Percentiles rank a stretch among this genome's conserved stretches.
Conservation (phyloP, 2,797 vertebrate genomes). For the Picus viridis region DNA sequence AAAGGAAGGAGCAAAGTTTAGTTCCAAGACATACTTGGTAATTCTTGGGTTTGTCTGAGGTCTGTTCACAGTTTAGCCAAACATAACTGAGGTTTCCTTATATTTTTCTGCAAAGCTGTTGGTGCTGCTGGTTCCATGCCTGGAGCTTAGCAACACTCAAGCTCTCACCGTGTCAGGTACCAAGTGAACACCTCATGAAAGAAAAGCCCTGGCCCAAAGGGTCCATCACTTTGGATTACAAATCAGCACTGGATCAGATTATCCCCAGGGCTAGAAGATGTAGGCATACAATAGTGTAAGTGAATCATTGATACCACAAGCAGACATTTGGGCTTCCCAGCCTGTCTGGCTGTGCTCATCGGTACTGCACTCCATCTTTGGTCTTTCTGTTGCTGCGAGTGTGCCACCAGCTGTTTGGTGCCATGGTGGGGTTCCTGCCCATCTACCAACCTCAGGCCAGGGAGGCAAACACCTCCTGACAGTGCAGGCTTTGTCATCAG, state of each 20-base stretch:
- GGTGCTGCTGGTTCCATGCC: neutral
- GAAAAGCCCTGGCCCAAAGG: neutral
- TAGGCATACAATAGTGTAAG: neutral
- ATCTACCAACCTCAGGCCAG: neutral
- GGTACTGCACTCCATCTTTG: neutral
- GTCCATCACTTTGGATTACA: neutral
- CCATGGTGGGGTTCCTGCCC: neutral
- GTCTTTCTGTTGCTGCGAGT: neutral
- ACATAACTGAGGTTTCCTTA: neutral
- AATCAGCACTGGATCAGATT: neutral
- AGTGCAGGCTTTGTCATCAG: neutral
- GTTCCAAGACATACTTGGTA: neutral
- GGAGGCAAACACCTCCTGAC: neutral
- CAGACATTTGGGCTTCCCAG: neutral
- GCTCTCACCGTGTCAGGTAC: neutral
- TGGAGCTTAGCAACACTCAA: fast-evolving
- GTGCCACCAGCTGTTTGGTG: neutral
- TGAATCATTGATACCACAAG: neutral
- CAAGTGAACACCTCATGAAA: fast-evolving
- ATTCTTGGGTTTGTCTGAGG: neutral
- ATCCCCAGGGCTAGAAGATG: neutral
- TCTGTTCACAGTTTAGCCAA: neutral
- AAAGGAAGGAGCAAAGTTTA: neutral
- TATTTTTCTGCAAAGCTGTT: neutral
- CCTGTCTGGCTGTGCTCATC: neutral